phyloP scores from a whole-genome alignment of 92 coral and sea anemone genomes.

The Bergia sp. region DNA sequence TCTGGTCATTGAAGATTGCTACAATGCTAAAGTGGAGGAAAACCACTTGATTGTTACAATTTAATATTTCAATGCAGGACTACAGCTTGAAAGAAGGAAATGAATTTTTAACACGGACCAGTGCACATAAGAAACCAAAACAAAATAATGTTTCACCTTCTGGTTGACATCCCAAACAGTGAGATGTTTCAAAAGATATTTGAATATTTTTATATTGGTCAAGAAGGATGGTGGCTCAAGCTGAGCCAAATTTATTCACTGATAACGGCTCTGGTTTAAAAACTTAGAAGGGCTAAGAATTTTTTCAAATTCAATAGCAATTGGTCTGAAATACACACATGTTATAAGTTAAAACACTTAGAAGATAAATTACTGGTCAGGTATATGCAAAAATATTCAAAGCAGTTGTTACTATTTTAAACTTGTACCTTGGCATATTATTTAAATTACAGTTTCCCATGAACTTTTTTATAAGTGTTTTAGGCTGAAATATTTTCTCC shows the following conservation, averaged over 20 bases:
- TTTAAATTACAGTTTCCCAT: not conserved
- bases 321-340: not conserved
- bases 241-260: not conserved
- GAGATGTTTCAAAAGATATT: not conserved
- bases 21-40: not conserved
- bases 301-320: too few relatives aligned
- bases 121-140: not conserved
- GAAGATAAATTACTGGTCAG: conserved; percentile 22
- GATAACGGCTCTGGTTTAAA: not conserved
- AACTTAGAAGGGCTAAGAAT: not conserved
- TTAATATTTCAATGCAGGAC: not conserved
- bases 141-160: conserved; percentile 1
- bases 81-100: not conserved
- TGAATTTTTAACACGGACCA: not conserved
- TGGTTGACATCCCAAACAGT: not conserved
- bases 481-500: not conserved
- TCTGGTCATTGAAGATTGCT: not conserved
- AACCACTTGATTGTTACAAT: not conserved
- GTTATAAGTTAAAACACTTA: not conserved
- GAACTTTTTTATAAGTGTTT: not conserved
- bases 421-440: conserved; percentile 16
- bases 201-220: conserved; percentile 7
- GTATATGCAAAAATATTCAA: conserved; percentile 48
- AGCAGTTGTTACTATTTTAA: not conserved
- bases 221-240: not conserved